Base-by-base conservation (phyloP, 2,113 vertebrate genomes). In the Pygoscelis antarcticus region DNA sequence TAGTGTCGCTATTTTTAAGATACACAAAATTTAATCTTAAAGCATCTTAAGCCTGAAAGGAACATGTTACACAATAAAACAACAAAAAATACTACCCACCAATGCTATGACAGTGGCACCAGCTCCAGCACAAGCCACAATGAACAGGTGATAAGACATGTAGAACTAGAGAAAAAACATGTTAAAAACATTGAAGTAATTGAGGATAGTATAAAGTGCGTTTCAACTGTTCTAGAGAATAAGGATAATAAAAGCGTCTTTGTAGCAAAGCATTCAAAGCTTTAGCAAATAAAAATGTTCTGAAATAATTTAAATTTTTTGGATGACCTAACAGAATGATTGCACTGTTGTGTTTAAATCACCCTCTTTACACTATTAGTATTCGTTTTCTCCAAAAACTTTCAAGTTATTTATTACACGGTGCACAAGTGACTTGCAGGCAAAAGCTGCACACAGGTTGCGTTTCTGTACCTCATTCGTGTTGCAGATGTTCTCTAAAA, bases 91-190 rank as follows among this genome's bases (percentile, higher is more conserved):
- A 29, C 68, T 96, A 98, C 99, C 99, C 98, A 99, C 99, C 99
- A 99, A 96, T 97, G 99, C 99, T 94, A 99, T 99, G 95, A 99
- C 99, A 16, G 99, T 99, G 93, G 99, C 99, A 87, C 99, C 99
- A 71, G 99, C 99, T 96, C 99, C 99, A 11, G 99, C 99, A 89
- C 99, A 99, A 65, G 99, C 99, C 96, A 99, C 99, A 85, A 99
- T 99, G 98, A 99, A 99, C 97, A 99, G 99, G 97, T 99, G 99
- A 65, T 99, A 99, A 57, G 99, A 99, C 98, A 99, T 98, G 98
- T 99, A 99, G 98, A 99, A 99, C 99, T 99, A 97, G 87, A 91
- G 96, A 40, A 77, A 94, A 98, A 68, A 94, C 21, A 96, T 6
- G 42, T 93, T 72, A 84, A 82, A 93, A 87, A 86, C 19, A 62